A percentile compares a stretch with the other conserved stretches of the same genome.
Conservation (phyloP, 1,140 invertebrate genomes). For the Uloborus diversus region DNA sequence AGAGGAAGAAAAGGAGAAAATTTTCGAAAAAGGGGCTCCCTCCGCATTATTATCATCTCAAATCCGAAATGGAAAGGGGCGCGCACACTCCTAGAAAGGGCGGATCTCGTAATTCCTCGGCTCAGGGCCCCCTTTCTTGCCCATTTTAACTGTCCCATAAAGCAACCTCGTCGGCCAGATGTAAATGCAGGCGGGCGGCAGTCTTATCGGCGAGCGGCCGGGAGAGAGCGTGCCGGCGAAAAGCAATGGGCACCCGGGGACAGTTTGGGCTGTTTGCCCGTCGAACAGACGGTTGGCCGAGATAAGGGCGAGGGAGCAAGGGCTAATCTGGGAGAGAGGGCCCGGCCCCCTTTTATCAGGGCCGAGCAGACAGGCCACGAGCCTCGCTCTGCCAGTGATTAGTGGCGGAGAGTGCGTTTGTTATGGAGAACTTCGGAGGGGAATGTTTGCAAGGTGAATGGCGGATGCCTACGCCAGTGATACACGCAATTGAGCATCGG, state of each 20-base stretch:
- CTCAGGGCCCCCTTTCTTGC: conserved; percentile 6
- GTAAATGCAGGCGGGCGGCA: conserved; percentile 28
- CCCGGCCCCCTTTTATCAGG: conserved; percentile 42
- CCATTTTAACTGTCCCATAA: conserved; percentile 55
- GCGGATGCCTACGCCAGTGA: too few species aligned
- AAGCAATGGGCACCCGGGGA: conserved; percentile 51
- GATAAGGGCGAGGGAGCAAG: conserved; percentile 36
- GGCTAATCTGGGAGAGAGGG: conserved; percentile 37
- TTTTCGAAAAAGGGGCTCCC: too few species aligned
- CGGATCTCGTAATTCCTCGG: not conserved
- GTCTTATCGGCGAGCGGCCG: conserved; percentile 18
- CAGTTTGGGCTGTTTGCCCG: conserved; percentile 49
- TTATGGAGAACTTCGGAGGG: not conserved
- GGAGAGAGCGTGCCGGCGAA: conserved; percentile 38
- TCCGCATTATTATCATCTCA: conserved; percentile 38
- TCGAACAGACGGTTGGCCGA: conserved; percentile 28
- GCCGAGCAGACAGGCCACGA: conserved; percentile 18
- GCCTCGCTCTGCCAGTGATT: conserved; percentile 23
- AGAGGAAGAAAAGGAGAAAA: too few species aligned
- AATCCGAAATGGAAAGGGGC: conserved; percentile 8
- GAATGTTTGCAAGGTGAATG: too few species aligned
- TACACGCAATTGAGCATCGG: too few species aligned
- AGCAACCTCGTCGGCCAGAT: conserved; percentile 17
- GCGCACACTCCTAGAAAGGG: not conserved
- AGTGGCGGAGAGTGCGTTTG: conserved; percentile 16